These are phyloP conservation scores for Podiceps cristatus DNA, from an alignment of 2,113 vertebrate species.

Conservation along the genomic window DNA sequence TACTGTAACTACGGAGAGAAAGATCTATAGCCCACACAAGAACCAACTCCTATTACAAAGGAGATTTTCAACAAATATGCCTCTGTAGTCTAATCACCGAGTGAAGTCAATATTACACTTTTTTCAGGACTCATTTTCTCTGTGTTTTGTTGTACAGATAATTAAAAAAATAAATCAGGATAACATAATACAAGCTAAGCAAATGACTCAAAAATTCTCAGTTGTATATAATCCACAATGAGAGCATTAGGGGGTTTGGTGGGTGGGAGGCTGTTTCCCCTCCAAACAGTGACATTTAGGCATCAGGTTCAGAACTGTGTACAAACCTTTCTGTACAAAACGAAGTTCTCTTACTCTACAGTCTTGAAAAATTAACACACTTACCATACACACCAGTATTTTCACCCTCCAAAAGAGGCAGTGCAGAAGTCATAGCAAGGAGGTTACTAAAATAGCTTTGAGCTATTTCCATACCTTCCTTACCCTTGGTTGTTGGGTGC, in stretches of 20 bases:
- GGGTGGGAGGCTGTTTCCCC: neutral
- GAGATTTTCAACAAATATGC: neutral
- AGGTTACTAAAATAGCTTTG: neutral
- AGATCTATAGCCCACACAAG: conserved; percentile 6
- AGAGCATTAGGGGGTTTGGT: neutral
- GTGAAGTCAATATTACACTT: neutral
- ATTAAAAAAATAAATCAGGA: neutral
- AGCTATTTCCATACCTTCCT: neutral
- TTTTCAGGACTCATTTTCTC: neutral
- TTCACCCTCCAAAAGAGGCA: neutral
- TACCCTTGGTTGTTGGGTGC: neutral
- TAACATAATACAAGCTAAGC: neutral
- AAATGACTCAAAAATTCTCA: neutral
- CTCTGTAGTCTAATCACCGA: neutral
- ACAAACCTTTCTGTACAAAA: neutral
- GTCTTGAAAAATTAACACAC: neutral
- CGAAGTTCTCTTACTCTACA: neutral
- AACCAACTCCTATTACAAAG: neutral
- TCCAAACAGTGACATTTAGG: neutral
- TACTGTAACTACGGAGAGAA: conserved; percentile 1
- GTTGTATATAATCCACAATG: neutral
- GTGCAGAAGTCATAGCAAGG: neutral
- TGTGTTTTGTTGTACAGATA: neutral
- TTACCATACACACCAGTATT: neutral
- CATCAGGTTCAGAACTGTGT: neutral